Base-by-base conservation (phyloP, 1,140 invertebrate species). In the Zaprionus ornatus region DNA sequence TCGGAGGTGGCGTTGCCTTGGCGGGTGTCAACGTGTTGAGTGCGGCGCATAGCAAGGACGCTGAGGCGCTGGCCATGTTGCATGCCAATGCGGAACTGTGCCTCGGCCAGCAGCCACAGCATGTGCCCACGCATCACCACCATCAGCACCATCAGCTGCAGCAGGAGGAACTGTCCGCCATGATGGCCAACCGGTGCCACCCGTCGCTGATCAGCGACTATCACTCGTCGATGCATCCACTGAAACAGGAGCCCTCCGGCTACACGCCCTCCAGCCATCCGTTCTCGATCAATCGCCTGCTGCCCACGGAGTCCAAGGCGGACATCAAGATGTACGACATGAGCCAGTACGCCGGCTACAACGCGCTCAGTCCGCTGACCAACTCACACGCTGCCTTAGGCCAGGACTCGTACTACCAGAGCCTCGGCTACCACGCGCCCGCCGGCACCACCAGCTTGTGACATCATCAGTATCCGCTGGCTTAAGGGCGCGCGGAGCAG, bases 221-320 rank as follows among this genome's bases (percentile, higher is more conserved):
- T 63, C 94, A 95, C 85, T 93, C 94, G 88, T 92, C 95, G 91
- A 94, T 95, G 60, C 95, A 95, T 74, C 93, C 97, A 82, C 96
- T 97, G 92, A 96, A 97, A 92, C 96, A 97, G 91, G 95, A 96
- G 27, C 93, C 95, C 12, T 95, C 95, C n/a, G 94, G 94, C 64
- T 97, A 96, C 81, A 96, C 96, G 32, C 95, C 96, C 9, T 96
- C 96, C 65, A 96, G 95, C 91, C 97, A 98, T 93, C 98, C 98
- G 1, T 99, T 99, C 93, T 98, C 97, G 92, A 99, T 99, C 84
- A 98, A 97, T 77, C 96, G 98, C 91, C 95, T 99, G 87, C 93
- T 98, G 82, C 97, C 97, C 10, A 96, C 96, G 52, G 97, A 97
- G 84, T 96, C 95, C 63, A 97, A 98, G 92, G 95, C 96, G 50